These are phyloP conservation scores for human DNA, from an alignment of 2,113 vertebrate species.

Conservation along the genomic window DNA sequence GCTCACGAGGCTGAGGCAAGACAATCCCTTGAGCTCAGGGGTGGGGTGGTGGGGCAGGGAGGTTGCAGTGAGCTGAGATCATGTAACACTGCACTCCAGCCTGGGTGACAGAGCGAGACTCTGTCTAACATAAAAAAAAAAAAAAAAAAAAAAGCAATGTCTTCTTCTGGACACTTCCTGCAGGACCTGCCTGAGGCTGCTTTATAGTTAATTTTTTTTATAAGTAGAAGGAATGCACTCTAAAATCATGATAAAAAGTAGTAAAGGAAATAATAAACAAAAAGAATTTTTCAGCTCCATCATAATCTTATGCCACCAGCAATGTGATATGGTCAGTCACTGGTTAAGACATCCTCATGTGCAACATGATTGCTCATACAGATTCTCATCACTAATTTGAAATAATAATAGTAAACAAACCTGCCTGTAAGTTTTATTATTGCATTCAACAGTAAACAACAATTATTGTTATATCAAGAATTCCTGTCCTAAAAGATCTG, in stretches of 20 bases:
- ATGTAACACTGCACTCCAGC: too few relatives aligned
- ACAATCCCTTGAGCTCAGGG: too few relatives aligned
- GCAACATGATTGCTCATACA: background rate
- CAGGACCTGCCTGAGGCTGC: background rate
- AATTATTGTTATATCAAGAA: background rate
- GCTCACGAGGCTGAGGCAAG: too few relatives aligned
- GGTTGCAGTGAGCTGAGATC: too few relatives aligned
- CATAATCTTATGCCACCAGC: background rate
- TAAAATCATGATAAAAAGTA: background rate
- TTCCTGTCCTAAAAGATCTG: background rate
- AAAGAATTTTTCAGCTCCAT: background rate
- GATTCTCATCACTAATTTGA: background rate
- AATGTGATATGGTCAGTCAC: background rate
- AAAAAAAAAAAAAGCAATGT: too few relatives aligned
- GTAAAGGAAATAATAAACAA: background rate
- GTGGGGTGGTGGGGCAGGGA: too few relatives aligned
- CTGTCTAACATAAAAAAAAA: background rate
- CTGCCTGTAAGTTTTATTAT: background rate
- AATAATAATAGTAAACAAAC: background rate
- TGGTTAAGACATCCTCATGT: background rate
- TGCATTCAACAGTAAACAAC: background rate
- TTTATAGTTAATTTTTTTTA: background rate
- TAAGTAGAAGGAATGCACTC: background rate
- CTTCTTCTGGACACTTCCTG: background rate
- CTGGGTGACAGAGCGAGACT: too few relatives aligned